phyloP scores from a whole-genome alignment of 2,888 invertebrate species.

The Axea sp. region DNA sequence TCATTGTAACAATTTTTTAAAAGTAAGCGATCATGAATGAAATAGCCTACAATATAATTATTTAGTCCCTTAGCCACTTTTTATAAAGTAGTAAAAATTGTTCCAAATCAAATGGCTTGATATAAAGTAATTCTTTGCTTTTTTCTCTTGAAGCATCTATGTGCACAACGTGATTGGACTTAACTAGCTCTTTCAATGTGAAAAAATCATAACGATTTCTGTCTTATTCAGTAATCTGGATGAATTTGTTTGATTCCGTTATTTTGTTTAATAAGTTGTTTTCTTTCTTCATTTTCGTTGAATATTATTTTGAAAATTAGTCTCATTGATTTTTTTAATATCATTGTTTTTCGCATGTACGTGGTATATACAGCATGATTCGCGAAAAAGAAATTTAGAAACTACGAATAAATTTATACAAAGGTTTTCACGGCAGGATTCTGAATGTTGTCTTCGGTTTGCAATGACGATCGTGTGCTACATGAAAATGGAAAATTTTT shows the following conservation, averaged over 20 bases:
- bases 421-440: too few species aligned
- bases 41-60: constrained; percentile 28
- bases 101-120: constrained; percentile 30
- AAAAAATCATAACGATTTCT: constrained; percentile 40
- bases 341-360: too few species aligned
- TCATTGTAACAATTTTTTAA: too few species aligned
- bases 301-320: too few species aligned
- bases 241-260: constrained; percentile 12
- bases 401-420: too few species aligned
- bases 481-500: too few species aligned
- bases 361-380: too few species aligned
- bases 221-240: constrained; percentile 28
- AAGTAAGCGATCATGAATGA: constrained; percentile 19
- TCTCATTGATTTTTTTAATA: too few species aligned
- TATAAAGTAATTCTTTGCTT: constrained; percentile 30
- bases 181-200: constrained; percentile 30
- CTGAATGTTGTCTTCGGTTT: too few species aligned
- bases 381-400: too few species aligned
- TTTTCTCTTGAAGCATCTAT: constrained; percentile 30
- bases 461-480: too few species aligned
- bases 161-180: constrained; percentile 49
- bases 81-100: constrained; percentile 29
- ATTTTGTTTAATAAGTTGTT: constrained; percentile 10
- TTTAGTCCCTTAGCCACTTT: constrained; percentile 17
- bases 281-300: too few species aligned